Evolutionary conservation across 2,113 vertebrate species (phyloP).

Genomic region (Mobula hypostoma): DNA sequence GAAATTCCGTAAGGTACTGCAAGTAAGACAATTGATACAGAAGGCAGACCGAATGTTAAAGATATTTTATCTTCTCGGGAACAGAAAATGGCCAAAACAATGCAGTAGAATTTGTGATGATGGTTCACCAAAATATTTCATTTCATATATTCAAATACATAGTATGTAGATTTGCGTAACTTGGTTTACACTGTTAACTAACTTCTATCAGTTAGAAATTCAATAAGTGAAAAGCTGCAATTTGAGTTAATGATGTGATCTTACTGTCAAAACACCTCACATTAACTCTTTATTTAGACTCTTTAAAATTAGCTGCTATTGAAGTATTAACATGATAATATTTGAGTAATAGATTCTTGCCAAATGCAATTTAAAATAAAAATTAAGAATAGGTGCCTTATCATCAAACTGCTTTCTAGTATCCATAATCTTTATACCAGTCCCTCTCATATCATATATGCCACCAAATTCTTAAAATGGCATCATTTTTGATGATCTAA

Average conservation of each 20-base stretch:
- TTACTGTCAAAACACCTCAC: neutral
- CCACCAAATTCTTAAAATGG: neutral
- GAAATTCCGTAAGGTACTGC: slow-evolving; percentile 35
- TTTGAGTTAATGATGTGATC: neutral
- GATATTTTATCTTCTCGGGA: neutral
- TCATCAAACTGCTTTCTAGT: neutral
- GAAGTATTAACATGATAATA: too few species aligned
- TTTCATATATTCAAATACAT: neutral
- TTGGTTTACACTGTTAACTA: neutral
- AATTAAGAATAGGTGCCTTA: neutral
- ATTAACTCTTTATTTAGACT: neutral
- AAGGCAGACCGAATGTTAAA: neutral
- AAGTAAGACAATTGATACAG: neutral
- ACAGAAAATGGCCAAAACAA: neutral
- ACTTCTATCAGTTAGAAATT: neutral
- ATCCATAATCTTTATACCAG: neutral
- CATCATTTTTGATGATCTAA: neutral
- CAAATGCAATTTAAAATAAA: neutral
- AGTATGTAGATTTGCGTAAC: neutral
- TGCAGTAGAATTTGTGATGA: neutral
- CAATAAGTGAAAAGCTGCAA: neutral
- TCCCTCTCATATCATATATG: neutral
- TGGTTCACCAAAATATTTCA: neutral
- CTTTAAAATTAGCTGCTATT: neutral
- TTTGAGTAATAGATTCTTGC: neutral